Conservation (phyloP, 2,888 invertebrate species). For the Marronus borbonicus region DNA sequence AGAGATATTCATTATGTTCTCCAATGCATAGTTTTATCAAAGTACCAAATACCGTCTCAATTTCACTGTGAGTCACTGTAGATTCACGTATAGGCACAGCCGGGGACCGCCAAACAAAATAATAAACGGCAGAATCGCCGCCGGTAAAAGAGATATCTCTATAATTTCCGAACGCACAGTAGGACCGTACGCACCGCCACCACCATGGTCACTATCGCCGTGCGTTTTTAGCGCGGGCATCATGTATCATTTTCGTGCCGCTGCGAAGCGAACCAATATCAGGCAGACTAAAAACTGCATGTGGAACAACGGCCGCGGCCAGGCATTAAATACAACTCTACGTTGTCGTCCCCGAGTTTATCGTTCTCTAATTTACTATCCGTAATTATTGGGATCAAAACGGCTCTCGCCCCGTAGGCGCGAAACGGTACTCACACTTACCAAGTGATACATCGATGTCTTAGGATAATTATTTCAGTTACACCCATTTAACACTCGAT, state of each 20-base stretch:
- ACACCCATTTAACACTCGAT: constrained; percentile 69
- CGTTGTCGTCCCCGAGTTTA: constrained; percentile 63
- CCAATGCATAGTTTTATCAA: too few species aligned
- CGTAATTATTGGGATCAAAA: constrained; percentile 69
- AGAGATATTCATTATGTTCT: too few species aligned
- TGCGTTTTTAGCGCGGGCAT: constrained; percentile 49
- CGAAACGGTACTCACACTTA: constrained; percentile 62
- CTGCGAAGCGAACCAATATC: constrained; percentile 32
- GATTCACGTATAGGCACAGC: too few species aligned
- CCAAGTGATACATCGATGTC: constrained; percentile 64
- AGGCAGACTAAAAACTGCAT: constrained; percentile 52
- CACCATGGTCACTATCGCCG: neutral
- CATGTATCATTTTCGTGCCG: constrained; percentile 19
- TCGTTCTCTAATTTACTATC: constrained; percentile 69
- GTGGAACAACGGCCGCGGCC: constrained; percentile 43
- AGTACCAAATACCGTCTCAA: too few species aligned
- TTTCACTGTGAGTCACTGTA: too few species aligned
- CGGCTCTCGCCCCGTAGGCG: constrained; percentile 67
- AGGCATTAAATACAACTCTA: constrained; percentile 56
- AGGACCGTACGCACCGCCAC: constrained; percentile 55
- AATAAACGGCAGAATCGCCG: constrained; percentile 52
- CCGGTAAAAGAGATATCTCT: constrained; percentile 55
- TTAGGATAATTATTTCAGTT: constrained; percentile 70
- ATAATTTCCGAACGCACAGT: constrained; percentile 58
- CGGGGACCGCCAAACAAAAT: constrained; percentile 48